phyloP scores from a whole-genome alignment of 2,113 vertebrate species.

The Nothocercus julius region DNA sequence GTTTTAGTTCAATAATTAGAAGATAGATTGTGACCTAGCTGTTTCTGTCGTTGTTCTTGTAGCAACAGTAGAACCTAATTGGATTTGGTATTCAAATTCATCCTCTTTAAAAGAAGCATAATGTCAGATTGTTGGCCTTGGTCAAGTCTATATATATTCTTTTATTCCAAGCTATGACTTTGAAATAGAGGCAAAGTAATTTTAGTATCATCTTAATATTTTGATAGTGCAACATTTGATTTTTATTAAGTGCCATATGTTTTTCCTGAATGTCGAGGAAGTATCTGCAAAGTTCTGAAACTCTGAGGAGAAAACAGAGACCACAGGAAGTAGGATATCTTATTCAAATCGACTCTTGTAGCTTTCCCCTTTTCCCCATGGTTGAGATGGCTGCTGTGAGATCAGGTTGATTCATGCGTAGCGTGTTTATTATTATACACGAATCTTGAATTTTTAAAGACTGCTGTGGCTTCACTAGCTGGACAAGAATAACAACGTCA shows the following conservation, averaged over 20 bases:
- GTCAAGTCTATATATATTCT: background rate
- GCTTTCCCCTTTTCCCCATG: background rate
- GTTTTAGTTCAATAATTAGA: conserved; percentile 20
- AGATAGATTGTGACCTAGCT: background rate
- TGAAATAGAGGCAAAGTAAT: background rate
- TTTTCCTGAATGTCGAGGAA: background rate
- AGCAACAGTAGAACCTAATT: background rate
- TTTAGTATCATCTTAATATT: background rate
- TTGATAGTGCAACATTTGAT: background rate
- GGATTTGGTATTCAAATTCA: background rate
- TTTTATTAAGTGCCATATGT: background rate
- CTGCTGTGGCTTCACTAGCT: background rate
- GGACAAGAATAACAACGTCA: background rate
- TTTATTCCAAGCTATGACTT: background rate
- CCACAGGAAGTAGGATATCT: background rate
- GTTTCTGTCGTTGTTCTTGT: background rate
- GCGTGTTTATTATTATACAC: background rate
- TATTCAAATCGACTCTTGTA: background rate
- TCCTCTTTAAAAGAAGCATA: background rate
- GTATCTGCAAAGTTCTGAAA: background rate
- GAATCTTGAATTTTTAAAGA: background rate
- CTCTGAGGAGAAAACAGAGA: background rate
- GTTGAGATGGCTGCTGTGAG: background rate
- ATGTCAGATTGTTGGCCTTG: background rate
- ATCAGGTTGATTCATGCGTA: background rate